A percentile compares a stretch with the other conserved stretches of the same genome.
These are phyloP conservation scores for Lydus trimaculatus DNA, from an alignment of 2,888 invertebrate genomes.

Conservation along the genomic window DNA sequence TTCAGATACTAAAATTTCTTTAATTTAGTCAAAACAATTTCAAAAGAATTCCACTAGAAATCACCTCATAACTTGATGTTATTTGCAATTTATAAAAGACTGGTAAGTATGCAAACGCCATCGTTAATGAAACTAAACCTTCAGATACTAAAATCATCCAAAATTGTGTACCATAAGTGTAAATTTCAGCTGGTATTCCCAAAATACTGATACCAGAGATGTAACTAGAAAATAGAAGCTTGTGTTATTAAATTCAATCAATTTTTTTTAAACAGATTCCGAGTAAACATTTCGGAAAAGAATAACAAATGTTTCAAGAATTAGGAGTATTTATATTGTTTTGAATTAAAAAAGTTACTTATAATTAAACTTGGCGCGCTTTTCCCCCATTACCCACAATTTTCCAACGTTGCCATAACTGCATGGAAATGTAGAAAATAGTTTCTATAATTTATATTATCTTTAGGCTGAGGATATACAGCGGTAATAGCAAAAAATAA, in stretches of 20 bases:
- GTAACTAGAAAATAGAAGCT: constrained; percentile 72
- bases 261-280: too few species aligned
- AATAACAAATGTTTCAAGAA: too few species aligned
- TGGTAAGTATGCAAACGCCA: constrained; percentile 72
- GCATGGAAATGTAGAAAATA: too few species aligned
- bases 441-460: too few species aligned
- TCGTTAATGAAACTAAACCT: constrained; percentile 71
- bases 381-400: neutral
- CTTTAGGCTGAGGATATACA: too few species aligned
- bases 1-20: constrained; percentile 71
- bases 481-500: too few species aligned
- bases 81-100: constrained; percentile 78
- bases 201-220: constrained; percentile 77
- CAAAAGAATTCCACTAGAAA: neutral
- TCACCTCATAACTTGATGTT: constrained; percentile 78
- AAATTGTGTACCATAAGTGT: constrained; percentile 76
- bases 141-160: constrained; percentile 73
- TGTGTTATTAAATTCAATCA: too few species aligned
- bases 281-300: too few species aligned
- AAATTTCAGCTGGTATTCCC: constrained; percentile 79
- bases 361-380: too few species aligned
- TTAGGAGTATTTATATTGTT: too few species aligned
- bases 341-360: too few species aligned
- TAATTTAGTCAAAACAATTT: neutral
- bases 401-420: too few species aligned